Conservation (phyloP, 1,140 invertebrate species). For the Wasmannia auropunctata region DNA sequence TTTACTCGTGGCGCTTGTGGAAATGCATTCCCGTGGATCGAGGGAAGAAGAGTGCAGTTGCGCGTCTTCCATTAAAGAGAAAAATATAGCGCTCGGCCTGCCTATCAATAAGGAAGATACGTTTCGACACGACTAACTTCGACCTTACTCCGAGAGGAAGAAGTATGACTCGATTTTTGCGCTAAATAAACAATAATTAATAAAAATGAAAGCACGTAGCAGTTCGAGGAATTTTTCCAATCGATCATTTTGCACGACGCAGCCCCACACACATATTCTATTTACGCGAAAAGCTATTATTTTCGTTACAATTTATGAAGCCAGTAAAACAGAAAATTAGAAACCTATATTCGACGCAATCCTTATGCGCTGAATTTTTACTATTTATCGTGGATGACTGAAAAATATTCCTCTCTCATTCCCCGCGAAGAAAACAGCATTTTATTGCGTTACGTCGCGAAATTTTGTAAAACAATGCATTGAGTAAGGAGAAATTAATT, state of each 20-base stretch:
- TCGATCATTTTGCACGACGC: not conserved
- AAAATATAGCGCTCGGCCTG: slow-evolving; percentile 24
- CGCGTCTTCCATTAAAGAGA: slow-evolving; percentile 47
- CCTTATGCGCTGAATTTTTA: not conserved
- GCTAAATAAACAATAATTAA: not conserved
- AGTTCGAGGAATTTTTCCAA: not conserved
- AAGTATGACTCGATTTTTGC: not conserved
- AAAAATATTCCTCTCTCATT: not conserved
- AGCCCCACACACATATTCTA: not conserved
- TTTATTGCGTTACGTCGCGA: slow-evolving; percentile 18
- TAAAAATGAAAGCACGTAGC: not conserved
- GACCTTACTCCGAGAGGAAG: not conserved
- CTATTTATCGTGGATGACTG: not conserved
- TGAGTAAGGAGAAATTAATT: slow-evolving; percentile 52
- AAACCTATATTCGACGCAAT: not conserved
- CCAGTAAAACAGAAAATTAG: not conserved
- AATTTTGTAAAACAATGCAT: slow-evolving; percentile 51
- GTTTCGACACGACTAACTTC: not conserved
- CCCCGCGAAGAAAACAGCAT: not conserved
- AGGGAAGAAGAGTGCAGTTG: not conserved
- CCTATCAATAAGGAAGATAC: not conserved
- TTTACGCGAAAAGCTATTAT: not conserved
- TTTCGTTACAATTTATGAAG: not conserved
- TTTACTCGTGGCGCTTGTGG: not conserved
- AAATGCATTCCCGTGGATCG: slow-evolving; percentile 12